Conservation (phyloP, 1,140 invertebrate species). For the Eriocheir sinensis region DNA sequence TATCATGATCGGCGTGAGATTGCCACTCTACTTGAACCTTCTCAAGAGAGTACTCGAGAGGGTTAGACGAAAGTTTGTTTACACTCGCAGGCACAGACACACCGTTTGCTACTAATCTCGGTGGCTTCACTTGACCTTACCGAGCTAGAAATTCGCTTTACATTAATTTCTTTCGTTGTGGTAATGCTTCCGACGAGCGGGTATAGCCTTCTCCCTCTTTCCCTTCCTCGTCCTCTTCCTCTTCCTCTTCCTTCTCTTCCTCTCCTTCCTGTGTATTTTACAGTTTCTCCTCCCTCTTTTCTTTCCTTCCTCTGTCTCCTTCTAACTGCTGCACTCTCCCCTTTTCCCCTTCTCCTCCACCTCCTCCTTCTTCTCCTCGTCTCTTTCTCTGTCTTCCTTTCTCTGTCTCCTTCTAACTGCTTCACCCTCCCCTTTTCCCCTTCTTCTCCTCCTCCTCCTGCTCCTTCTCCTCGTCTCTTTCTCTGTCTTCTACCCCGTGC, state of each 20-base stretch:
- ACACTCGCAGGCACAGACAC: background rate
- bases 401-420: background rate
- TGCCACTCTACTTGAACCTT: background rate
- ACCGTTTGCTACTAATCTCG: background rate
- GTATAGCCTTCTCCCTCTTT: background rate
- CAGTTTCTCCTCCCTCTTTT: no score
- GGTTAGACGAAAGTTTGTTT: background rate
- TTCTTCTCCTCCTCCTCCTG: background rate
- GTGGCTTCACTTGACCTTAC: no score
- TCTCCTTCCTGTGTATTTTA: background rate
- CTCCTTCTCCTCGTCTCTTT: background rate
- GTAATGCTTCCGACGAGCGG: no score
- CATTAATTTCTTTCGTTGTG: no score
- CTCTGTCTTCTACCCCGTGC: background rate
- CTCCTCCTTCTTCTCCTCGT: background rate
- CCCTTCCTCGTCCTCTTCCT: background rate
- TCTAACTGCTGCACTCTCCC: background rate
- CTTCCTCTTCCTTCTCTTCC: background rate
- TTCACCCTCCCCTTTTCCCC: background rate
- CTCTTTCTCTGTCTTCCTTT: background rate
- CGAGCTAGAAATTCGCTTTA: no score
- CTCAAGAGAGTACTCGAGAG: background rate
- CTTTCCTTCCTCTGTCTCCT: no score
- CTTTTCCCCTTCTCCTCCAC: background rate
- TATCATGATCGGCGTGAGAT: background rate